Percentiles rank a stretch among this genome's conserved stretches.
Evolutionary conservation across 2,888 invertebrate species (phyloP).

Genomic region (Melanostoma scalare): DNA sequence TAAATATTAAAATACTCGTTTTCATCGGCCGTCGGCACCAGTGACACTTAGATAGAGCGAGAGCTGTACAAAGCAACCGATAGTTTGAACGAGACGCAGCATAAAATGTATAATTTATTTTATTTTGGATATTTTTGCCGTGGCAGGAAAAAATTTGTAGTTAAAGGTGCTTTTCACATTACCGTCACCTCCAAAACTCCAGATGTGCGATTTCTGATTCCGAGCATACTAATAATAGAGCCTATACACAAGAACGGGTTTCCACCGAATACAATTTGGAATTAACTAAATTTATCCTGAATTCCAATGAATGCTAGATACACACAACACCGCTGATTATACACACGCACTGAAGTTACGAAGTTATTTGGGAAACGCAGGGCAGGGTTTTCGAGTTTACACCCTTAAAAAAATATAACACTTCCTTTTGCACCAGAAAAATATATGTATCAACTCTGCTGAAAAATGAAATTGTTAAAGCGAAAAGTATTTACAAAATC

Average conservation of each 20-base stretch:
- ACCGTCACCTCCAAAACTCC: constrained; percentile 40
- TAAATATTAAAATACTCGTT: constrained; percentile 73
- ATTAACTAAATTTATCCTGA: constrained; percentile 53
- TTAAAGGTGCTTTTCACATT: constrained; percentile 52
- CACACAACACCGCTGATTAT: constrained; percentile 54
- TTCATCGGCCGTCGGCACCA: constrained; percentile 66
- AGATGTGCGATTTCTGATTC: constrained; percentile 62
- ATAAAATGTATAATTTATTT: constrained; percentile 59
- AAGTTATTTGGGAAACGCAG: constrained; percentile 54
- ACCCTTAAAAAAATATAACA: constrained; percentile 67
- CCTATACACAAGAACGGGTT: constrained; percentile 13
- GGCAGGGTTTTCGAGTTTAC: constrained; percentile 68
- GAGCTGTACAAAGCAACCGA: constrained; percentile 50
- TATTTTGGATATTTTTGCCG: constrained; percentile 54
- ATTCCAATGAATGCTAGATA: constrained; percentile 55
- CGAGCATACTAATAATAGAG: constrained; percentile 57
- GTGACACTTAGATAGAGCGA: constrained; percentile 66
- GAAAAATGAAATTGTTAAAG: constrained; percentile 30
- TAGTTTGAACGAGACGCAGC: constrained; percentile 61
- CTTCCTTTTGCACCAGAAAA: constrained; percentile 49
- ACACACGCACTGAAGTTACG: constrained; percentile 36
- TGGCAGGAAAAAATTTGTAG: constrained; percentile 55
- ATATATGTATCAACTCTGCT: constrained; percentile 37
- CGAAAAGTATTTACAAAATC: constrained; percentile 20
- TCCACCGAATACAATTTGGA: background rate